These are phyloP conservation scores for Tipula vernalis DNA, from an alignment of 2,888 invertebrate genomes.

Conservation along the genomic window DNA sequence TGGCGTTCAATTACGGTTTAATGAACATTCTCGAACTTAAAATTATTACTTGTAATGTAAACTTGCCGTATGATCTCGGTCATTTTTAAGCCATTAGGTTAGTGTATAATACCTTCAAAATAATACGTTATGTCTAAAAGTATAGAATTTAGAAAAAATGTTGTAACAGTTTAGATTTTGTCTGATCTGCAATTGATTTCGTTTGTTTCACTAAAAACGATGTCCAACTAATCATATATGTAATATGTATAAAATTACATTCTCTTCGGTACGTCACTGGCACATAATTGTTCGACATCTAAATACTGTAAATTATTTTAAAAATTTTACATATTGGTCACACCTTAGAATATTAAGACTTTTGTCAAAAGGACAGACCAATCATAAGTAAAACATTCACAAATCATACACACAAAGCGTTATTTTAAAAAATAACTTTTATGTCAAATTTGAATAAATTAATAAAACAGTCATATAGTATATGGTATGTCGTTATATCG, in stretches of 20 bases:
- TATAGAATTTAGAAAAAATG: too few species aligned
- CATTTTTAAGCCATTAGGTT: too few species aligned
- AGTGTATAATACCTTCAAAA: too few species aligned
- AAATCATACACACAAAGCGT: not conserved
- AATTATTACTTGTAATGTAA: too few species aligned
- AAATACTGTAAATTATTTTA: not conserved
- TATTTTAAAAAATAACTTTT: not conserved
- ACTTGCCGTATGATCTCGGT: too few species aligned
- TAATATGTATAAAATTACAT: too few species aligned
- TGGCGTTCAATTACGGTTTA: too few species aligned
- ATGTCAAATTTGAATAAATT: not conserved
- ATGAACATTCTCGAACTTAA: too few species aligned
- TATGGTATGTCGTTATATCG: not conserved
- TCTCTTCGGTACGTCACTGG: not conserved
- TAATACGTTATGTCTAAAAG: too few species aligned
- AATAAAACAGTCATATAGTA: not conserved
- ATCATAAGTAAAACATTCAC: not conserved
- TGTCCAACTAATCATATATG: not conserved
- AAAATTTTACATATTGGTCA: not conserved
- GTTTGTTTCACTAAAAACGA: too few species aligned
- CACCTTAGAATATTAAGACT: not conserved
- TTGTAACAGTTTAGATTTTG: too few species aligned
- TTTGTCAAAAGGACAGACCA: not conserved
- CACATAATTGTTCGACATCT: not conserved
- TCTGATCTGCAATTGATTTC: too few species aligned